Conservation (phyloP, 2,888 invertebrate species). For the Lumbricus terrestris region DNA sequence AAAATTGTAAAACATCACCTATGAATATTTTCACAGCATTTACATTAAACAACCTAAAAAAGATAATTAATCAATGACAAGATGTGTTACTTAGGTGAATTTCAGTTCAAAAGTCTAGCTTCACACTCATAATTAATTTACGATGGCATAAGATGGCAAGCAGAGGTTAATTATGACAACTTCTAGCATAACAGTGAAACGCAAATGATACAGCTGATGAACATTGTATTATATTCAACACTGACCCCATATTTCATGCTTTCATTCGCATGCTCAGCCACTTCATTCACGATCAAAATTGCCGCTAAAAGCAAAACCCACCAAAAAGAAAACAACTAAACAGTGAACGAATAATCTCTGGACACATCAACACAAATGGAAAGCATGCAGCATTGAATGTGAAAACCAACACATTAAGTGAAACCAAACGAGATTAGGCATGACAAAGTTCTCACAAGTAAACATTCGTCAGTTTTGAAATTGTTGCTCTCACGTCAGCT, state of each 20-base stretch:
- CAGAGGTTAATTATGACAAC: background rate
- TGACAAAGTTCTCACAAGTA: too few relatives aligned
- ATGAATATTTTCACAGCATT: background rate
- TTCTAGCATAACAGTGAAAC: background rate
- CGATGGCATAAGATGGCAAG: background rate
- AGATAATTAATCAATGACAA: background rate
- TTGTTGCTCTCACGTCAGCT: background rate
- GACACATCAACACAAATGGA: background rate
- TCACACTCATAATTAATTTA: background rate
- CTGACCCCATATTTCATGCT: conserved; percentile 64
- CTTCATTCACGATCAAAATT: conserved; percentile 64
- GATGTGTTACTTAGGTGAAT: too few relatives aligned
- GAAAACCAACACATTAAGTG: background rate
- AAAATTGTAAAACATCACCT: background rate
- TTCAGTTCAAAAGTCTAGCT: background rate
- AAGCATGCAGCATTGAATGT: background rate
- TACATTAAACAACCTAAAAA: background rate
- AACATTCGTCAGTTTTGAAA: background rate
- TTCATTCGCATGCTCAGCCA: conserved; percentile 66
- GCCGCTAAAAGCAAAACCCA: conserved; percentile 58
- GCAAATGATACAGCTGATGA: too few relatives aligned
- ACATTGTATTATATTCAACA: conserved; percentile 33
- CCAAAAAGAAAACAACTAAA: background rate
- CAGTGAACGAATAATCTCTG: background rate
- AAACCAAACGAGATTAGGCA: too few relatives aligned